Evolutionary conservation across 2,113 vertebrate genomes (phyloP).

Genomic region (Pituophis catenifer): DNA sequence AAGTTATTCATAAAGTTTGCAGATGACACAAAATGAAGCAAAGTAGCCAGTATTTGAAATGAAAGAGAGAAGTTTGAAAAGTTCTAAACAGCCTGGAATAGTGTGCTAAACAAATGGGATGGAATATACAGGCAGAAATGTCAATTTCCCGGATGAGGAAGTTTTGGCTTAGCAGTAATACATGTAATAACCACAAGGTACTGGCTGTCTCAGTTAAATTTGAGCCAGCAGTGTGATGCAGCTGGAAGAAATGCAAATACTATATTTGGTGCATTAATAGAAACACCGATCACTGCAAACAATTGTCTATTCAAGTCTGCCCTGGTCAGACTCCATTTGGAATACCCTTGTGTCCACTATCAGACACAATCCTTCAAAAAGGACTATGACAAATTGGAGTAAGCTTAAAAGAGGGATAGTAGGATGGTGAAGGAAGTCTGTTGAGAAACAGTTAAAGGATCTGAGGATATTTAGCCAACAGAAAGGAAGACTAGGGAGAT

Average conservation of each 20-base stretch:
- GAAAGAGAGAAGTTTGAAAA: not conserved
- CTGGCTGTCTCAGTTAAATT: not conserved
- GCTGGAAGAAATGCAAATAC: not conserved
- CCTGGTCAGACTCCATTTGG: too few relatives aligned
- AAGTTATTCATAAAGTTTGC: not conserved
- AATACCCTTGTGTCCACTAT: too few relatives aligned
- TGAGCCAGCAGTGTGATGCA: not conserved
- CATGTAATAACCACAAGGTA: not conserved
- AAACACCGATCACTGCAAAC: not conserved
- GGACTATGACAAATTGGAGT: not conserved
- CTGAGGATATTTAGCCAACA: too few relatives aligned
- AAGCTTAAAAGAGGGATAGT: not conserved
- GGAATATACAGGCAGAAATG: not conserved
- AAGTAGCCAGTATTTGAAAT: not conserved
- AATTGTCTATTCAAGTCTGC: not conserved
- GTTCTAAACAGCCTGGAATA: not conserved
- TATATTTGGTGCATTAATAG: not conserved
- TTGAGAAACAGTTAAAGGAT: too few relatives aligned
- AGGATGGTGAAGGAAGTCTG: not conserved
- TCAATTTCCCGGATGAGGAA: not conserved
- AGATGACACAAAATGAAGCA: not conserved
- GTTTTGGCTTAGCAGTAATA: not conserved
- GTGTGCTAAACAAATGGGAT: not conserved
- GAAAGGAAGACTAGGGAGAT: too few relatives aligned
- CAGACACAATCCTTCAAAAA: not conserved